Evolutionary conservation across 2,888 invertebrate genomes (phyloP).

Genomic region (Keiferia lycopersicella): DNA sequence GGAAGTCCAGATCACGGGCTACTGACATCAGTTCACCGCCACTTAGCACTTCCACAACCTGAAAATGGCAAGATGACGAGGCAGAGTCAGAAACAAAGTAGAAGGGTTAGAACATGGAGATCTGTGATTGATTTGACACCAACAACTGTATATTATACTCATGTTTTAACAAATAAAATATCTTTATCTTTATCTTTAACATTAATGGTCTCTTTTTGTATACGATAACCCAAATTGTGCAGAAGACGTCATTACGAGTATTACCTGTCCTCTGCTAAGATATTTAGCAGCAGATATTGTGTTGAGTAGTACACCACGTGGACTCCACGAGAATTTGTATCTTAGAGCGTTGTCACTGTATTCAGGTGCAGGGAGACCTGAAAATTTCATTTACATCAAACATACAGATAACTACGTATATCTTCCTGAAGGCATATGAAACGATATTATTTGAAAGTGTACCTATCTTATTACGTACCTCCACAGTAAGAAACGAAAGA

Average conservation of each 20-base stretch:
- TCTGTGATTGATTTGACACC: no score
- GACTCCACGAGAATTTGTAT: constrained; percentile 99
- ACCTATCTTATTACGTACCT: constrained; percentile 56
- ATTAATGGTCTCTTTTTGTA: no score
- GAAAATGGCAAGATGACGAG: neutral
- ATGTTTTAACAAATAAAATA: no score
- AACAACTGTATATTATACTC: no score
- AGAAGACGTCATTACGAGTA: neutral
- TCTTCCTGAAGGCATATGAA: neutral
- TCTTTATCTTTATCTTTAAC: no score
- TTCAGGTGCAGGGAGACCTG: constrained; percentile 97
- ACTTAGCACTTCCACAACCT: constrained; percentile 93
- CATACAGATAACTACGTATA: neutral
- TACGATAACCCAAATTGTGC: neutral
- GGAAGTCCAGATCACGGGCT: constrained; percentile 89
- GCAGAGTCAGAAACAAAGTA: no score
- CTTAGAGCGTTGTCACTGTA: constrained; percentile 94
- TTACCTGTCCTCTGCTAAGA: constrained; percentile 88
- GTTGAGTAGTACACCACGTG: constrained; percentile 94
- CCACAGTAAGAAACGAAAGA: constrained; percentile 99
- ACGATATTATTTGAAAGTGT: neutral
- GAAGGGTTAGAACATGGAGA: no score
- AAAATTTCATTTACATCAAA: constrained; percentile 22
- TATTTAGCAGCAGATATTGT: constrained; percentile 95
- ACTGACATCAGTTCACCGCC: constrained; percentile 95